Percentiles rank a stretch among this genome's conserved stretches.
Evolutionary conservation across 2,888 invertebrate genomes (phyloP).

Genomic region (Syritta pipiens): DNA sequence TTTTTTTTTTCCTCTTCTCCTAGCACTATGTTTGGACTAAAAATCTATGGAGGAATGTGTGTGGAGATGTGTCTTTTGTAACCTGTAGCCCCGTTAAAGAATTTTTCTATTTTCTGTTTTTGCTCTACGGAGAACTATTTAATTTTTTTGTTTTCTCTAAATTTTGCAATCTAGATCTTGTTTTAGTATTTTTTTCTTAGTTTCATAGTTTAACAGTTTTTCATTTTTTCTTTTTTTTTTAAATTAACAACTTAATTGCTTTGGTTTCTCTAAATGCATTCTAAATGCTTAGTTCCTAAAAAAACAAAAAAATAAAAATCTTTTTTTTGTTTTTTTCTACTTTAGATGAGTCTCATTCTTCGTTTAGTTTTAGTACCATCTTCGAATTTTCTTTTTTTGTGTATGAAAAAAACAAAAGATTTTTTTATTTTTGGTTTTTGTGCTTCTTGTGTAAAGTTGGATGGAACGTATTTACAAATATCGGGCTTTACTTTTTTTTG

Average conservation of each 20-base stretch:
- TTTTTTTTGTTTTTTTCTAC: constrained; percentile 11
- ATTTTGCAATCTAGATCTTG: constrained; percentile 42
- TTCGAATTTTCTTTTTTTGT: constrained; percentile 4
- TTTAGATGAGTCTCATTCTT: constrained; percentile 33
- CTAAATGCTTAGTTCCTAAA: constrained; percentile 50
- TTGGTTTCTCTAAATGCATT: constrained; percentile 56
- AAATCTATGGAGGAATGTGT: constrained; percentile 18
- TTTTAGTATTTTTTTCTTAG: constrained; percentile 4
- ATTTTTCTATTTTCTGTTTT: constrained; percentile 14
- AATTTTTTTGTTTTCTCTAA: constrained; percentile 23
- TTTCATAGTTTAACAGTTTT: constrained; percentile 29
- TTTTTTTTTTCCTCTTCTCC: background rate
- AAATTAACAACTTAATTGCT: constrained; percentile 56
- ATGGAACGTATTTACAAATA: constrained; percentile 66
- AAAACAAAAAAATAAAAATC: constrained; percentile 12
- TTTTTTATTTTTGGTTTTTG: constrained; percentile 24
- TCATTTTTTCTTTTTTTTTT: constrained; percentile 13
- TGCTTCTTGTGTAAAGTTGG: constrained; percentile 56
- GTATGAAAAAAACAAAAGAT: constrained; percentile 4
- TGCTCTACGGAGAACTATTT: constrained; percentile 41
- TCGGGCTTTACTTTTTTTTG: no score
- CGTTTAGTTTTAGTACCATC: constrained; percentile 4
- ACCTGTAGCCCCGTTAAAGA: constrained; percentile 34
- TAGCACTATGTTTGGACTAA: background rate
- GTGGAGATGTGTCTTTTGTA: no score